Conservation (phyloP, 2,888 invertebrate genomes). For the Oligia fasciuncula region DNA sequence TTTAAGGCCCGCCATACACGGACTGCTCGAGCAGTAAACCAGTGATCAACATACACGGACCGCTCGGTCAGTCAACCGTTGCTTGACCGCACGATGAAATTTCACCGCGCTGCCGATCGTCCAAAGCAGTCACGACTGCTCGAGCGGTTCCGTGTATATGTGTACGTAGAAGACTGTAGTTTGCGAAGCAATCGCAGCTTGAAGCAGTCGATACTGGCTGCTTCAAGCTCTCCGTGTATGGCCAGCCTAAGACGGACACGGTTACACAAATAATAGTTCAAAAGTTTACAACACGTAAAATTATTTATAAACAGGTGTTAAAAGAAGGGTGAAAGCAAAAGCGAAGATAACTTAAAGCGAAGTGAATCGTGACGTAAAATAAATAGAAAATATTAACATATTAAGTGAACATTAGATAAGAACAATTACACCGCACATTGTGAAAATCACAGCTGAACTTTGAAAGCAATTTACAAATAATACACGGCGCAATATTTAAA, state of each 20-base stretch:
- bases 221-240: too few relatives aligned
- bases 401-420: background rate
- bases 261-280: slow-evolving; percentile 3
- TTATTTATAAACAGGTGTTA: slow-evolving; percentile 22
- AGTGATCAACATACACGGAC: too few relatives aligned
- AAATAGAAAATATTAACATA: slow-evolving; percentile 30
- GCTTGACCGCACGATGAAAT: too few relatives aligned
- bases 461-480: slow-evolving; percentile 29
- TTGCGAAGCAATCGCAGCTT: too few relatives aligned
- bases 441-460: slow-evolving; percentile 9
- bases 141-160: too few relatives aligned
- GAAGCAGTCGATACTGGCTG: too few relatives aligned
- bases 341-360: slow-evolving; percentile 36
- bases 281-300: slow-evolving; percentile 49
- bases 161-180: too few relatives aligned
- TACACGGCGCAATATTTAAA: background rate
- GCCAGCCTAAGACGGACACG: background rate
- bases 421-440: background rate
- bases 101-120: too few relatives aligned
- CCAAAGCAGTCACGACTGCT: too few relatives aligned
- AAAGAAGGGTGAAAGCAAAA: slow-evolving; percentile 49
- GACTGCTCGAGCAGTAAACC: too few relatives aligned
- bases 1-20: too few relatives aligned
- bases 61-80: too few relatives aligned
- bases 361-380: slow-evolving; percentile 31